Evolutionary conservation across 1,140 invertebrate genomes (phyloP).

Genomic region (Streblospio benedicti): DNA sequence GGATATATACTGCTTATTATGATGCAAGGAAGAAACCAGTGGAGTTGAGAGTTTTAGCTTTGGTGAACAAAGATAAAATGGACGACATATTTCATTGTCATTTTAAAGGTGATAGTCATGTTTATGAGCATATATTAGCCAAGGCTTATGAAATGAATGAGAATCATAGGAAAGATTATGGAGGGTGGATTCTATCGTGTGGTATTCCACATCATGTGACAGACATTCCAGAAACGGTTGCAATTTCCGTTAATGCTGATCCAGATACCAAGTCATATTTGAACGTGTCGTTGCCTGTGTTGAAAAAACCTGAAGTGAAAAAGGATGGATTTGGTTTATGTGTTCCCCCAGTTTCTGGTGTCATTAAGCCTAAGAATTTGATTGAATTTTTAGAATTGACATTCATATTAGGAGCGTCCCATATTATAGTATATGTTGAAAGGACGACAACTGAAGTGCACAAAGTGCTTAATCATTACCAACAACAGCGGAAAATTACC

Average conservation of each 20-base stretch:
- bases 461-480: constrained; percentile 29
- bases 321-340: constrained; percentile 26
- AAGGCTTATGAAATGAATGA: constrained; percentile 43
- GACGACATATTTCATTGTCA: too few relatives aligned
- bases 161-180: constrained; percentile 36
- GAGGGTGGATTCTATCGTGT: constrained; percentile 38
- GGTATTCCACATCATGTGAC: constrained; percentile 20
- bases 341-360: constrained; percentile 40
- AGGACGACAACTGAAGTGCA: constrained; percentile 26
- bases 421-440: constrained; percentile 36
- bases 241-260: too few relatives aligned
- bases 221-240: too few relatives aligned
- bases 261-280: too few relatives aligned
- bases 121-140: too few relatives aligned
- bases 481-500: constrained; percentile 22
- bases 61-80: too few relatives aligned
- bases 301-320: background rate
- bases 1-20: too few relatives aligned
- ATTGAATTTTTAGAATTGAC: constrained; percentile 42
- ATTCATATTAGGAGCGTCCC: constrained; percentile 32
- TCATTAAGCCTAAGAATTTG: constrained; percentile 27
- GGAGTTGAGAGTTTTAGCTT: too few relatives aligned
- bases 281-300: too few relatives aligned
- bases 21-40: too few relatives aligned
- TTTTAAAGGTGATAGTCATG: too few relatives aligned